A percentile compares a stretch with the other conserved stretches of the same genome.
Conservation (phyloP, 2,797 vertebrate genomes). For the Microctenopoma stevenorrisi region DNA sequence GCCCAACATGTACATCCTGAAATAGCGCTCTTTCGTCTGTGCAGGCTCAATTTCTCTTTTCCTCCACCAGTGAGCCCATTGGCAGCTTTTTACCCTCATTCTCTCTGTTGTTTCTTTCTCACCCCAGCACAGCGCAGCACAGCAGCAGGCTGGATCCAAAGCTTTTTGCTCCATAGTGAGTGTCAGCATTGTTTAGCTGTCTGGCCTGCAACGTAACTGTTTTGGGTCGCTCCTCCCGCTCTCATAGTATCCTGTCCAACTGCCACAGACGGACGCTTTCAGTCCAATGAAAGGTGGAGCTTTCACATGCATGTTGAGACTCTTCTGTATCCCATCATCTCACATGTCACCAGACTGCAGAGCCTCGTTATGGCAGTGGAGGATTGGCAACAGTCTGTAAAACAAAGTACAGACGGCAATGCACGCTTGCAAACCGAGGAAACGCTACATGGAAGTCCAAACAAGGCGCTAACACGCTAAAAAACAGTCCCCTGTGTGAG, state of each 20-base stretch:
- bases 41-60: conserved; percentile 3
- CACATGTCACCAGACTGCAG: conserved; percentile 4
- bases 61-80: conserved; percentile 28
- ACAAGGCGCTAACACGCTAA: conserved; percentile 39
- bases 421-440: conserved; percentile 26
- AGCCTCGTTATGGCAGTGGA: conserved; percentile 1
- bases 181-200: not conserved
- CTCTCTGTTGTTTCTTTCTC: not conserved
- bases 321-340: conserved; percentile 4
- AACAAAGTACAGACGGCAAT: conserved; percentile 25
- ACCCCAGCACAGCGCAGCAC: conserved; percentile 4
- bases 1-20: conserved; percentile 9
- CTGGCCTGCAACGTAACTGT: not conserved
- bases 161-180: not conserved
- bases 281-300: not conserved
- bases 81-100: not conserved
- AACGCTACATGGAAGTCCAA: conserved; percentile 32
- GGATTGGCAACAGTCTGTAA: conserved; percentile 39
- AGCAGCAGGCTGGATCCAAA: conserved; percentile 7
- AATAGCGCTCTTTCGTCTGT: conserved; percentile 1
- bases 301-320: not conserved
- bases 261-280: not conserved
- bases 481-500: conserved; percentile 50
- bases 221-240: not conserved
- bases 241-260: not conserved